These are phyloP conservation scores for Steatocranus sp. DNA, from an alignment of 2,797 vertebrate genomes.

Conservation along the genomic window DNA sequence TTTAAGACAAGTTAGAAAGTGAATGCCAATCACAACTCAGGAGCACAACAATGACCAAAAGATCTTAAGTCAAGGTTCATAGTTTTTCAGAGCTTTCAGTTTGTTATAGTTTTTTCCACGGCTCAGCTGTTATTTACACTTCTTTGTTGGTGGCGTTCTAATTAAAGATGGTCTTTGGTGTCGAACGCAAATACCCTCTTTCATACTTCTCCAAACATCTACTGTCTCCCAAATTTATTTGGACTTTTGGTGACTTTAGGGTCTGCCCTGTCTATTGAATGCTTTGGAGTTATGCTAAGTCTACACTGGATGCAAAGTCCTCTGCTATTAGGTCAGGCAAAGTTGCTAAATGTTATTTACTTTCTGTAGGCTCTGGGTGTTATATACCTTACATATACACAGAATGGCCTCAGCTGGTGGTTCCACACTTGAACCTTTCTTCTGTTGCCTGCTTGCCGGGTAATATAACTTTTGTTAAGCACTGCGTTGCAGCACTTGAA, in stretches of 20 bases:
- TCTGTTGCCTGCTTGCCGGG: neutral
- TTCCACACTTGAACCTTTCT: neutral
- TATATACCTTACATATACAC: neutral
- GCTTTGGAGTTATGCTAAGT: neutral
- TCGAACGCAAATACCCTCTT: neutral
- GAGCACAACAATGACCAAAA: neutral
- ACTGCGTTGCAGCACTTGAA: neutral
- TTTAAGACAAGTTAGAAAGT: neutral
- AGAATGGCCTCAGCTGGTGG: neutral
- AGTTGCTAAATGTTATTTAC: neutral
- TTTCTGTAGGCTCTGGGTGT: neutral
- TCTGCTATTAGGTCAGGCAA: neutral
- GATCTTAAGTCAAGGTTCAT: neutral
- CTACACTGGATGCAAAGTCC: neutral
- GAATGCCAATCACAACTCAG: neutral
- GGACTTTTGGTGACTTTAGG: neutral
- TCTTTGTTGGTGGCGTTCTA: neutral
- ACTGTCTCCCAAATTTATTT: neutral
- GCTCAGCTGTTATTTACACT: neutral
- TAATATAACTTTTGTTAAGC: neutral
- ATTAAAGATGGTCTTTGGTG: neutral
- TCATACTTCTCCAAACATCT: neutral
- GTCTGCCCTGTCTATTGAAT: neutral
- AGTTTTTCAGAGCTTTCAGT: neutral
- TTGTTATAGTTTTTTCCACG: neutral